Base-by-base conservation (phyloP, 35 echinoderm and acorn worm genomes). In the Ptychodera flava region DNA sequence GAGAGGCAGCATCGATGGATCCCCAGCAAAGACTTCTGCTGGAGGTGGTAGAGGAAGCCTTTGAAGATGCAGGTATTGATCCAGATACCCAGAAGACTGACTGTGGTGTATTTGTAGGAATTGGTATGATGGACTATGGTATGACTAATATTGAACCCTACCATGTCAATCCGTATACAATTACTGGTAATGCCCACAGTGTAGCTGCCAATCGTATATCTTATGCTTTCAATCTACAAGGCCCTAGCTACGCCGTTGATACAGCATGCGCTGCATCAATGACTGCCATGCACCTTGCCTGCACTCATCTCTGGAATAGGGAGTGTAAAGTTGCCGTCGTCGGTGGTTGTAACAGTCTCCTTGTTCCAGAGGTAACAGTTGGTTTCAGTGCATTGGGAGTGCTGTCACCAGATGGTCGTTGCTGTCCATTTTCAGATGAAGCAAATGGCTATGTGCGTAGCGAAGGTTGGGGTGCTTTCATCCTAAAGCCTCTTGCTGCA, bases 231-330 rank as follows among this genome's bases (percentile, higher is more conserved):
- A n/a, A n/a, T n/a, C n/a, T n/a, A n/a, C n/a, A n/a, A n/a, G n/a
- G n/a, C n/a, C n/a, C n/a, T n/a, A n/a, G n/a, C n/a, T n/a, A n/a
- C n/a, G n/a, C n/a, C n/a, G n/a, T n/a, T n/a, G n/a, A n/a, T n/a
- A n/a, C n/a, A n/a, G 95, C 95, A 35, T 97, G 95, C 77, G 92
- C 95, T 0, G 86, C 92, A 28, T 90, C 89, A 36, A 79, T 97
- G 22, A 97, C 95, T 6, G 95, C 95, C 29, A 89, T 97, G 53
- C 95, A 97, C 80, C 81, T 97, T 14, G 95, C 95, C 15, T 97
- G 95, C 75, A 83, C 78, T 76, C 79, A 87, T 52, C 90, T 97
- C 1, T 84, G 81, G 76, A 91, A 92, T 30, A 87, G 37, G 37
- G 95, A 97, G 37, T 97, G 95, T 85, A 87, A 91, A 82, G 76